phyloP scores from a whole-genome alignment of 2,888 invertebrate species.

The Sinopyrophorus schimmeli region DNA sequence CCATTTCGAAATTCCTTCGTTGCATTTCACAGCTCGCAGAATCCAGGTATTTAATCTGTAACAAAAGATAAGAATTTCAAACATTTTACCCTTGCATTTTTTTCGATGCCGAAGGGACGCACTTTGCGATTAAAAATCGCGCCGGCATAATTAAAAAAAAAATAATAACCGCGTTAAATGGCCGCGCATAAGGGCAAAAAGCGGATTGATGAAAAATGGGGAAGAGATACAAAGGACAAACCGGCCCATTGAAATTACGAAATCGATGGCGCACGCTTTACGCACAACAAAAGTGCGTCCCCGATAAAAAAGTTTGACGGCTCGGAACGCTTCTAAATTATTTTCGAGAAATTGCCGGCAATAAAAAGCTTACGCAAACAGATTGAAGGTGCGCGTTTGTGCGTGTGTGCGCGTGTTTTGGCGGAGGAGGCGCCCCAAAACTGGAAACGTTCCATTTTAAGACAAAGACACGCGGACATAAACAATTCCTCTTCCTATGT shows the following conservation, averaged over 20 bases:
- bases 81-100: constrained; percentile 2
- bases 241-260: constrained; percentile 39
- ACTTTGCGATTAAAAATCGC: not conserved
- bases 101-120: not conserved
- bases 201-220: constrained; percentile 25
- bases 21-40: constrained; percentile 9
- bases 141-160: not conserved
- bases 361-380: constrained; percentile 18
- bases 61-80: constrained; percentile 13
- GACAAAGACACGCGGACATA: not conserved
- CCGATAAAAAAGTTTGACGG: constrained; percentile 38
- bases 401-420: too few species aligned
- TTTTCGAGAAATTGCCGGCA: constrained; percentile 42
- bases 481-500: constrained; percentile 2
- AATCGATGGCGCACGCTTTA: constrained; percentile 39
- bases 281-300: constrained; percentile 38
- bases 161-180: constrained; percentile 1
- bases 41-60: constrained; percentile 11
- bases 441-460: constrained; percentile 5
- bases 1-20: constrained; percentile 12
- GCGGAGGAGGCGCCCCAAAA: too few species aligned
- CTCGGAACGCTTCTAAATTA: constrained; percentile 40
- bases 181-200: not conserved
- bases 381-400: constrained; percentile 11
- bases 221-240: constrained; percentile 27